Base-by-base conservation (phyloP, 2,797 vertebrate species). In the Echiichthys vipera region DNA sequence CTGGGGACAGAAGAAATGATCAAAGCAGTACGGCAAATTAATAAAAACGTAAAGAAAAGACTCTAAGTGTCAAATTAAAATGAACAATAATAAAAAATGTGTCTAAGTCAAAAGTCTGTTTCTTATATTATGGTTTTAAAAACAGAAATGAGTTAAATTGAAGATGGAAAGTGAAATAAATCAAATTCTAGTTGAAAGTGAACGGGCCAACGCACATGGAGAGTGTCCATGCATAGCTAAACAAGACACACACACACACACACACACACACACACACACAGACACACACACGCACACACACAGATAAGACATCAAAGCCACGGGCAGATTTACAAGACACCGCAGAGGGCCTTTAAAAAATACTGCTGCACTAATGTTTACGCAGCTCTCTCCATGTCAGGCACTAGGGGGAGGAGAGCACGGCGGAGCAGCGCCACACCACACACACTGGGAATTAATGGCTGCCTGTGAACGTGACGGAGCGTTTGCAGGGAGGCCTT, bases 221-320 rank as follows among this genome's bases (percentile, higher is more conserved):
- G 17, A 15, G 20, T 63, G 37, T 50, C 11, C 59, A 78, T 62
- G 63, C 61, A 77, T 68, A 57, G 71, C 54, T 47, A 81, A 79
- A 25, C 58, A 49, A 62, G 63, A 71, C 32, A 8, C 45, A 63
- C 59, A 62, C 59, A 25, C 39, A 69, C 54, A 47, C 53, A 62
- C 64, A 63, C 69, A 63, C 64, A 61, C 51, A 76, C 61, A 47
- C 56, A 70, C 65, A 68, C 66, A 58, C 71, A 51, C 70, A 73
- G 62, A 81, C 81, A 67, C 70, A 65, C 65, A 84, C 77, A 84
- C 78, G 84, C 76, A 63, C 67, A 78, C 65, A 9, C 58, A 63
- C 59, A 96, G 97, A 98, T 98, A 97, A 97, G 93, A 89, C 94
- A 96, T 98, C 96, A 98, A 97, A 97, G 96, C 81, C 76, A 74